Conservation (phyloP, 2,888 invertebrate genomes). For the Aporophyla nigra region DNA sequence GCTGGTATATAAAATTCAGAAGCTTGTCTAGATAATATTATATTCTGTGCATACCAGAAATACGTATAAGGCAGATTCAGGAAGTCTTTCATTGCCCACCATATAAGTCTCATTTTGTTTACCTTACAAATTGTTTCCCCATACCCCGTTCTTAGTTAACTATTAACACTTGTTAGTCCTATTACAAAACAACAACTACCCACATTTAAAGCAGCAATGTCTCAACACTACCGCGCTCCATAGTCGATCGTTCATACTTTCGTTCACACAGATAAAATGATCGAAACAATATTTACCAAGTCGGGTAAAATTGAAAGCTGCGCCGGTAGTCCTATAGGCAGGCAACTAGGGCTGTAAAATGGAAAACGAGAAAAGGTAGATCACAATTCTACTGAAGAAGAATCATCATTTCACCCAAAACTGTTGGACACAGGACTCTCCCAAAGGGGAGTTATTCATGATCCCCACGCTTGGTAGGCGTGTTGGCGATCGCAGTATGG, state of each 20-base stretch:
- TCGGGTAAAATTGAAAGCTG: constrained; percentile 57
- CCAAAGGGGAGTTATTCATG: no score
- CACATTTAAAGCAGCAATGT: constrained; percentile 38
- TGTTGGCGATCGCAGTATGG: no score
- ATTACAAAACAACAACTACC: constrained; percentile 55
- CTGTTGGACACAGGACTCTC: no score
- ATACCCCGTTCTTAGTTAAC: constrained; percentile 22
- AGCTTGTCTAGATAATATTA: background rate
- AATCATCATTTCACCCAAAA: no score
- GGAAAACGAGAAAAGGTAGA: background rate
- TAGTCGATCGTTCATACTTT: constrained; percentile 54
- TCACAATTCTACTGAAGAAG: background rate
- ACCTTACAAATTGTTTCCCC: constrained; percentile 25
- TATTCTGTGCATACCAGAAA: background rate
- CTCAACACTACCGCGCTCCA: constrained; percentile 32
- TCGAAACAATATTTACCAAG: constrained; percentile 57
- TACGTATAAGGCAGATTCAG: background rate
- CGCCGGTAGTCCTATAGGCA: constrained; percentile 27
- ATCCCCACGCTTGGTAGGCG: no score
- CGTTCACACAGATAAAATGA: constrained; percentile 56
- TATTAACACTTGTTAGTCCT: constrained; percentile 30
- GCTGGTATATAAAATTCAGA: background rate
- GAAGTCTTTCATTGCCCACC: background rate
- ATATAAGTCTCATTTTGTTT: background rate
- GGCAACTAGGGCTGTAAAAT: constrained; percentile 38